Base-by-base conservation (phyloP, 2,888 invertebrate genomes). In the Drosophila heteroneura region DNA sequence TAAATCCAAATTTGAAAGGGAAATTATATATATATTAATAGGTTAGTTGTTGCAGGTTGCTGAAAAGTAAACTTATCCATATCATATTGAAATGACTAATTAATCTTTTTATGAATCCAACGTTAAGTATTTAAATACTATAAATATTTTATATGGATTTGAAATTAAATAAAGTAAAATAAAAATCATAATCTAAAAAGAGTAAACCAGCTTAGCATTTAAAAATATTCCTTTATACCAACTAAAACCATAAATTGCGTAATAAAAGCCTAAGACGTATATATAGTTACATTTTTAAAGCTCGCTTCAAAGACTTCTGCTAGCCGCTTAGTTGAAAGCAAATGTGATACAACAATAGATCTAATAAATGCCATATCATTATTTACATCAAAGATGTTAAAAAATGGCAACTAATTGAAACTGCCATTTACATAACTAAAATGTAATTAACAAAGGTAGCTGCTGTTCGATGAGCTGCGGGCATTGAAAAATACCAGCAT, bases 361-460 rank as follows among this genome's bases (percentile, higher is more conserved):
- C 47, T 54, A 41, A 76, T 51, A 79, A 79, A 77, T 65, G 65
- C 69, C 61, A 73, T 62, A 59, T 73, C 64, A 77, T 73, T 76
- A 62, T 68, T 76, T 63, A 77, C 62, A 77, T 64, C 66, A 76
- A 76, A 71, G 76, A 66, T 49, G 58, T 58, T 65, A 65, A 59
- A 68, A 41, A 54, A 4, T 10, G 54, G 39, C 74, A 74, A 80
- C 88, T 85, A 89, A 85, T 89, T 85, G 88, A 85, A 89, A 85
- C 65, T 72, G 65, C 70, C 69, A 89, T 86, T 86, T 86, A 86
- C 85, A 86, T 89, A 83, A 85, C 85, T 81, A 70, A 89, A 86
- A 57, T 85, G 85, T 89, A 87, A 89, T 89, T 82, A 85, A 81
- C 79, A 63, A 82, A 64, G 73, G 70, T 47, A 47, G 60, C 79